Evolutionary conservation across 2,113 vertebrate species (phyloP), one percentile per base, ranked within the genome.

Genomic region (Peromyscus californicus): DNA sequence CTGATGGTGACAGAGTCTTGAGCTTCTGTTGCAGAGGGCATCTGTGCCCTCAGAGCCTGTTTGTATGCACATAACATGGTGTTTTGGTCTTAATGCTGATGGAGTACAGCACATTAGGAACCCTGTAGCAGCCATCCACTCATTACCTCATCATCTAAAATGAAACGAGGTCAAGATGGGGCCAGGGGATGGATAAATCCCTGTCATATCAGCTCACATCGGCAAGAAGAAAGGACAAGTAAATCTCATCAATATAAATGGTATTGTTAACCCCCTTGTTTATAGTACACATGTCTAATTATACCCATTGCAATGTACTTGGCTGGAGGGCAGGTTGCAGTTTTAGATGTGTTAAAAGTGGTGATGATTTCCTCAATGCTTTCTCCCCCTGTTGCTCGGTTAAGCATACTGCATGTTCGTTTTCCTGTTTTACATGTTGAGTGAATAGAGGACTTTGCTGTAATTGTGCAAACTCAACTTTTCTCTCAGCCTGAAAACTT

Each of bases 251-350:
- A 69, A 92, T 95, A 83, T 87, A 96, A 97, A 96, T 95, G 80
- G 57, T 51, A 39, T 48, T 95, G 88, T 94, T 97, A 96, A 90
- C 95, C 39, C 79, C 19, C 31, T 92, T 15, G 0, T 96, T 96
- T 91, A 93, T 87, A 94, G 70, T 79, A 61, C 42, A 87, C 82
- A 67, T 72, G 79, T 95, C 91, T 84, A 97, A 76, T 98, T 97
- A 89, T 61, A 87, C 67, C 85, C 74, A 87, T 96, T 97, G 96
- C 70, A 83, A 86, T 94, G n/a, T 91, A 65, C 82, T 98, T 96
- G 92, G 76, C 91, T 96, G 76, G 74, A 97, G 96, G 89, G 94
- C 82, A 97, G 74, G 16, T 67, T 89, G 67, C 45, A 65, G 95
- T 97, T 95, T 96, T 45, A 94, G 94, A 91, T 88, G 57, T 91